Base-by-base conservation (phyloP, 2,888 invertebrate genomes). In the Molorchus minor region DNA sequence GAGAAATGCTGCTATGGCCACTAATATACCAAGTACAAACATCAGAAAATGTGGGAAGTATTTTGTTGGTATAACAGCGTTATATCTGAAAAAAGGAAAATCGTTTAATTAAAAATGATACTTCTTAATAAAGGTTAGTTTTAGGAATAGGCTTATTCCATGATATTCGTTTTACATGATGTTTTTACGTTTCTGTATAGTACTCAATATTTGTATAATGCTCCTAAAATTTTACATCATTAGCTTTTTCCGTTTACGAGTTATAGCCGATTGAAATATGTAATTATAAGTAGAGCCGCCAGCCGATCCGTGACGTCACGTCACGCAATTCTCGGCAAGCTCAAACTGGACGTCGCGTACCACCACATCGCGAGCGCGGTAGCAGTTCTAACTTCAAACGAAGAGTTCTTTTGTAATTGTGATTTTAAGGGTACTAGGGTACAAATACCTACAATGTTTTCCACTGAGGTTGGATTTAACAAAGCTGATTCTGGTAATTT, bases 11-110 rank as follows among this genome's bases (percentile, higher is more conserved):
- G 58, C 68, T 3, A 72, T 81, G 5, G 90, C 86, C 1, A 87
- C 76, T 13, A 87, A 87, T 13, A 88, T 83, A 52, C 93, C 93
- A 36, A 92, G 79, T 0, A 87, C 87, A 73, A 91, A 89, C 58
- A 88, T 85, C 20, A 89, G 61, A 36, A 89, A 47, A 76, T 92
- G 86, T 0, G 88, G 85, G 58, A 90, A 71, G 75, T 84, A 88
- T 68, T 84, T 83, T 41, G 62, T 61, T 12, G 64, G 58, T n/a
- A 65, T 10, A 1, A 43, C 8, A n/a, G 13, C 16, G 33, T 64
- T 58, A 40, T 57, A 21, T 20, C 64, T 64, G 40, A 57, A 66
- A 63, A 46, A 8, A 59, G n/a, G n/a, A n/a, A n/a, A n/a, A n/a
- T n/a, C n/a, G n/a, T n/a, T n/a, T n/a, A n/a, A n/a, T n/a, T n/a